A percentile compares a stretch with the other conserved stretches of the same genome.
Conservation (phyloP, 2,113 vertebrate genomes). For the Pollachius pollachius region DNA sequence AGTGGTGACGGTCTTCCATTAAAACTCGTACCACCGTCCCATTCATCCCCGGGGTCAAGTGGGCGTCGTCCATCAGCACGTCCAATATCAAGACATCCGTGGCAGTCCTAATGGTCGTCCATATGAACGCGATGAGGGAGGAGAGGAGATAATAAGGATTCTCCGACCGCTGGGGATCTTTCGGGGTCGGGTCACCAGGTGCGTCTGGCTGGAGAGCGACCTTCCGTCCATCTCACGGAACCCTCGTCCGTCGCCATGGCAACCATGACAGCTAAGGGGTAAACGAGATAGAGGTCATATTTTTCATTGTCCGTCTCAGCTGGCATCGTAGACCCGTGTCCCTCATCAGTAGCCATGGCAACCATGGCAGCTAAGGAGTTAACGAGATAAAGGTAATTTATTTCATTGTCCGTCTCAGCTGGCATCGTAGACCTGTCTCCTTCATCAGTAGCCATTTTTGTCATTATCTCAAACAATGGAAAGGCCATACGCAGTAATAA, state of each 20-base stretch:
- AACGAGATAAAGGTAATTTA: background rate
- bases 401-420: background rate
- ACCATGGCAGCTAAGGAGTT: background rate
- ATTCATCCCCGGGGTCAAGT: background rate
- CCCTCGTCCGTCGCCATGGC: background rate
- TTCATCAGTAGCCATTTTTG: background rate
- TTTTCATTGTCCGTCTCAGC: background rate
- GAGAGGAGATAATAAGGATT: constrained; percentile 34
- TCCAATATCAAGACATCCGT: constrained; percentile 18
- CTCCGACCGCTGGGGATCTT: constrained; percentile 31
- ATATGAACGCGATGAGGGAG: constrained; percentile 41
- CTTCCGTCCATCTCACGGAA: constrained; percentile 1
- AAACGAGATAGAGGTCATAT: background rate
- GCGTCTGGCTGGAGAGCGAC: constrained; percentile 44
- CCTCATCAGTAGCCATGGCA: background rate
- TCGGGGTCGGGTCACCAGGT: constrained; percentile 39
- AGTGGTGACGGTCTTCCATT: background rate
- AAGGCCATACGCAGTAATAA: background rate
- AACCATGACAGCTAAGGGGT: background rate
- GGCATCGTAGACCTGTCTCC: background rate
- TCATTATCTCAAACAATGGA: background rate
- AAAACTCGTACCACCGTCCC: background rate
- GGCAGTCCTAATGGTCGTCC: constrained; percentile 11
- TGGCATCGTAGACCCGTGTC: background rate
- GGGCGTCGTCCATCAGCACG: constrained; percentile 43